Evolutionary conservation across 2,797 vertebrate species (phyloP), one percentile per base, ranked within the genome.

Genomic region (Kryptolebias ocellatus): DNA sequence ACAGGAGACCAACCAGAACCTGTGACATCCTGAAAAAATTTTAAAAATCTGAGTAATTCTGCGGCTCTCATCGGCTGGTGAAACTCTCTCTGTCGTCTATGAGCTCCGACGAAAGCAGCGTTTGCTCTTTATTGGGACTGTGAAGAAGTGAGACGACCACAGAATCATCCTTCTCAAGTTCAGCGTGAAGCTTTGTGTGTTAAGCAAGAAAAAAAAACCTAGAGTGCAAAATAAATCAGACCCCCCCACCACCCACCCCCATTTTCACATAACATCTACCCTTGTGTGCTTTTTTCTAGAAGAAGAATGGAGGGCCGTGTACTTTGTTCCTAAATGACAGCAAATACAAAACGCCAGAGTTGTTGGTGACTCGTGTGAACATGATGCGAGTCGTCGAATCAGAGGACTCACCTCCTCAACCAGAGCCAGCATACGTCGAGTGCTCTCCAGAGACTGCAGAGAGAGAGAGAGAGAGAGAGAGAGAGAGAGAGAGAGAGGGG

Each of bases 401-500:
- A 60, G 2, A 67, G 18, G 20, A 89, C 90, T 92, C 83, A 95
- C 94, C 93, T 94, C 94, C 93, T 99, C 98, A 52, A 99, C 98
- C 85, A 99, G 94, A 85, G 98, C 93, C 85, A 99, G 95, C 98
- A 99, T 99, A 76, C 98, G 98, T 60, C 98, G 96, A 77, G 98
- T 99, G 76, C 98, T 99, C 93, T 99, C 98, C 86, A 99, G 93
- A 10, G 98, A 99, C 98, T 99, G 92, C 34, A 34, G 34, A 34
- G 34, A 34, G 34, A 34, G 34, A 34, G 31, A 34, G 31, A 5
- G 31, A 34, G 31, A 34, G 31, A 34, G 31, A 34, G 31, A 34
- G 31, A 34, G 31, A 34, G 31, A 34, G 31, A 34, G 39, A 70
- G 69, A 27, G 50, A 75, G 70, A 65, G 58, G 63, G 61, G 66